A percentile compares a stretch with the other conserved stretches of the same genome.
Conservation (phyloP, 92 coral and sea anemone genomes). For the Parazoanthus darwini region DNA sequence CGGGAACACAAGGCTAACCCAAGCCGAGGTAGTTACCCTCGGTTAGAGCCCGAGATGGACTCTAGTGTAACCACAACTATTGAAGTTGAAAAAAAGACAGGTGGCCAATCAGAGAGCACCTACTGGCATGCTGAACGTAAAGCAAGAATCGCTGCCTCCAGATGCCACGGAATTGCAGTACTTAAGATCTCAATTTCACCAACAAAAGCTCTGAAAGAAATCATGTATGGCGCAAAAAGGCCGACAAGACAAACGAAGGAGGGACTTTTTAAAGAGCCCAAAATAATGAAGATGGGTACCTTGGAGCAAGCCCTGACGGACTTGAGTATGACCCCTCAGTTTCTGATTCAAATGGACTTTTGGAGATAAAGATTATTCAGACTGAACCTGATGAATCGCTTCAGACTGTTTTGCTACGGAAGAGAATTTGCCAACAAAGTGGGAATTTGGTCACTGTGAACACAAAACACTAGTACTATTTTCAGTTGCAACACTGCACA, state of each 20-base stretch:
- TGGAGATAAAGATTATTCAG: conserved; percentile 43
- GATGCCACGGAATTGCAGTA: conserved; percentile 34
- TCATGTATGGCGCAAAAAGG: neutral
- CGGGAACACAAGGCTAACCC: too few relatives aligned
- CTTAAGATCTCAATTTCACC: conserved; percentile 32
- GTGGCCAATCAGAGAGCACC: neutral
- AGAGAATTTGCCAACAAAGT: conserved; percentile 5
- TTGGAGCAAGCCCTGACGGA: conserved; percentile 52
- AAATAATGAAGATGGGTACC: conserved; percentile 38
- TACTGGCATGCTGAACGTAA: conserved; percentile 21
- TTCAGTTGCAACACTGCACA: too few relatives aligned
- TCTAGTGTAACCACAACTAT: too few relatives aligned
- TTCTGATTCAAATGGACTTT: conserved; percentile 34
- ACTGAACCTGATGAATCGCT: conserved; percentile 19
- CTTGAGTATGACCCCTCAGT: conserved; percentile 43
- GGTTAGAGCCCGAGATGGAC: too few relatives aligned
- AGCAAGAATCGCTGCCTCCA: conserved; percentile 33
- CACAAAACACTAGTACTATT: neutral
- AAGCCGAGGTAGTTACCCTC: too few relatives aligned
- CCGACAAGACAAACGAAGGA: conserved; percentile 38
- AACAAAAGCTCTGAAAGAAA: conserved; percentile 40
- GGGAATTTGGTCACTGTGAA: conserved; percentile 15
- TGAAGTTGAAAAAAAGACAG: too few relatives aligned
- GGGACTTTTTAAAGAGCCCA: conserved; percentile 28
- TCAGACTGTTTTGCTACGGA: conserved; percentile 31